Evolutionary conservation across 2,113 vertebrate genomes (phyloP), one percentile per base, ranked within the genome.

Genomic region (Rhynchopsitta pachyrhyncha): DNA sequence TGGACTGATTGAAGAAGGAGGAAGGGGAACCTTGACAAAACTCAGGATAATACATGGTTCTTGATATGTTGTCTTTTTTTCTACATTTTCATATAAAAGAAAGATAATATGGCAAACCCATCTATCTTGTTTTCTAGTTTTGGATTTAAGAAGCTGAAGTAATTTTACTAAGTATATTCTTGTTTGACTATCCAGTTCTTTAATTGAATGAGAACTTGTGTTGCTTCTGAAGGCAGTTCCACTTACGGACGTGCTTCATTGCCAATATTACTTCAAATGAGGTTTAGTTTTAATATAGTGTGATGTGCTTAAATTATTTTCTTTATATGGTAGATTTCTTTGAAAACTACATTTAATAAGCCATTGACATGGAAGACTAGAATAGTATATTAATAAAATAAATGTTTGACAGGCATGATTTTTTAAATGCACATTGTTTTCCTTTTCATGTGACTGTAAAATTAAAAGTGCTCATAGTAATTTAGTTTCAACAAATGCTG

Each of bases 1-100:
- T 97, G 92, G 88, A 96, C 91, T 98, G 97, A 97, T 46, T 97
- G 96, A 96, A 84, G 79, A 96, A 93, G 70, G 90, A 96, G 95
- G 95, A 97, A 77, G 66, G 15, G 74, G 63, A 71, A 89, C 69
- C 53, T 90, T 83, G 85, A 73, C 17, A 88, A 64, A 64, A 81
- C 50, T 66, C 17, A 13, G 9, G 29, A 79, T 62, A 37, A 79
- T 62, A 37, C 0, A 2, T 25, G 4, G 23, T 73, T 84, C 63
- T 81, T 87, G 13, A 76, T 42, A 42, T 2, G 4, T 59, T 39
- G 28, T 14, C 5, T 22, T 73, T 66, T 88, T 62, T 64, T 10
- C 15, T 66, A 0, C 33, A 11, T 70, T 89, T 84, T 80, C 3
- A 0, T 86, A 10, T n/a, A 10, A 67, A 67, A 69, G n/a, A 52